Evolutionary conservation across 2,797 vertebrate genomes (phyloP), one percentile per base, ranked within the genome.

Genomic region (Arnoldichthys spilopterus): DNA sequence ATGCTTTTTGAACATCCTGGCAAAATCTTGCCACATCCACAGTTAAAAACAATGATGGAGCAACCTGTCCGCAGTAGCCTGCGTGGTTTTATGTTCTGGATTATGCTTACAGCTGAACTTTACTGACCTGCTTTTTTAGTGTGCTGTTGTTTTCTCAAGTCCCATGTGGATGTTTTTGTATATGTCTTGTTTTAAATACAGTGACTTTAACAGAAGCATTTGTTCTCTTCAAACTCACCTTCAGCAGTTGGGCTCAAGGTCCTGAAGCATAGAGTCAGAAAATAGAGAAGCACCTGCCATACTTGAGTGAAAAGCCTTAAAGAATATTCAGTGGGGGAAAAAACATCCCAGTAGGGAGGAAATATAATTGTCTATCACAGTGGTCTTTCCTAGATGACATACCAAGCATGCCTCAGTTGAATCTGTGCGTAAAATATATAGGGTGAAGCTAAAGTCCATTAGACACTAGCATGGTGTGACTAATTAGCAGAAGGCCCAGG

Each of bases 401-500:
- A 37, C 24, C 11, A 43, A 47, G 59, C 54, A 22, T 13, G 43
- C 71, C 58, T 81, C 67, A 37, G 58, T 76, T 75, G 75, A 58
- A 77, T 58, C 56, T 66, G 72, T 69, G 51, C 78, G 71, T 78
- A 76, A 81, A 71, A 78, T 77, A 74, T 86, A n/a, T n/a, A 79
- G 79, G 83, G 79, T 56, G 58, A 84, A 82, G 84, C 76, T 75
- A 58, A 84, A 86, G 59, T 62, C 75, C 67, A 69, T 83, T 85
- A 84, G 78, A 87, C 72, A 67, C 77, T 76, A 82, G 64, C 59
- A 37, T 45, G 85, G 79, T 85, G 86, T 81, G 84, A 86, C 84
- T 83, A 83, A 85, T 89, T 84, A 87, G 89, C 84, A 78, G 64
- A 40, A 40, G 67, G 78, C 72, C 80, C 76, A 67, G 58, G 43